Evolutionary conservation across 64 coral and sea anemone species (phyloP), one percentile per base, ranked within the genome.

Genomic region (Trachythela sp.): DNA sequence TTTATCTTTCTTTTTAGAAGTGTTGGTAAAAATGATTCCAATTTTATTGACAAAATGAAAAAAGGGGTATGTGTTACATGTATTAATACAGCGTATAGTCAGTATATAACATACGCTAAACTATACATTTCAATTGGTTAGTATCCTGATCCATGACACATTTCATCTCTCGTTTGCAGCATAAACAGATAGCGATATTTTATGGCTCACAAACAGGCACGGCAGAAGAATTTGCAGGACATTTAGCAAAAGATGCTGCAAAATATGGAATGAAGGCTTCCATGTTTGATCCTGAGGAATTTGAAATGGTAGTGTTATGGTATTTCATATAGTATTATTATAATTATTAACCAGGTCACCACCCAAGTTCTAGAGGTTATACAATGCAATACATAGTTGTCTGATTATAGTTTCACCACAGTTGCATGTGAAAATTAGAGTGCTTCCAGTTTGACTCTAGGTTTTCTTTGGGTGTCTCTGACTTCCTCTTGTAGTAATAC

Each of bases 181-280:
- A 93, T 13, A 99, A 99, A 67, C 84, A 83, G 8, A 86, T 99
- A 88, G 96, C 93, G 39, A 99, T 99, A 88, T 99, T 99, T 60
- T 99, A 99, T 92, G 96, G 96, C 14, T 99, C 96, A 8, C 96
- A 99, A 77, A 99, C 96, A 87, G 96, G 96, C 9, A 99, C 96
- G 77, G 96, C 96, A 11, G 96, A 99, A 59, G 96, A 99, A 60
- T 99, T 99, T 99, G 93, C 96, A 41, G 93, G 96, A 1, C 51
- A 94, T 45, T 89, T 99, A 70, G 88, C 96, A 90, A 99, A 95
- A 50, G 96, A 99, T 99, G 96, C 91, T 8, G 88, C 91, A 24
- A 86, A 94, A 58, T 99, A 99, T 99, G 93, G 93, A 29, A 76
- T 99, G 2, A 99, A 99, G 43, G 85, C 96, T 2, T 40, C 91